Conservation (phyloP, 2,797 vertebrate genomes). For the Neoniphon sammara region DNA sequence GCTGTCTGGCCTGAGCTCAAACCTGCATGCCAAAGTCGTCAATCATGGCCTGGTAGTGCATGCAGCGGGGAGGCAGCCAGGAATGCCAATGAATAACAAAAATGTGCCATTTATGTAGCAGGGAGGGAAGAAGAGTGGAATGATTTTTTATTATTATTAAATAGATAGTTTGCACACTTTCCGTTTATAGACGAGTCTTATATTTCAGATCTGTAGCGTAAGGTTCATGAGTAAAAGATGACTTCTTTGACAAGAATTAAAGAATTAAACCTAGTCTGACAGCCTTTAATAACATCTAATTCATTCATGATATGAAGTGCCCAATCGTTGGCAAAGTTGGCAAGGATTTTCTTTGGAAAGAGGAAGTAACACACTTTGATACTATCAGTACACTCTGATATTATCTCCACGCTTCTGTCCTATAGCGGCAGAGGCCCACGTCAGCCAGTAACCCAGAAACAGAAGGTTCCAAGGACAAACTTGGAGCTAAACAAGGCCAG, state of each 20-base stretch:
- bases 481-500: conserved; percentile 75
- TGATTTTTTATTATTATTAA: conserved; percentile 30
- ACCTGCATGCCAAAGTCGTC: conserved; percentile 76
- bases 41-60: conserved; percentile 70
- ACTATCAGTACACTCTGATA: conserved; percentile 6
- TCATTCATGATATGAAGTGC: conserved; percentile 9
- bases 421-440: conserved; percentile 82
- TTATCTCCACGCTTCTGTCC: conserved; percentile 16
- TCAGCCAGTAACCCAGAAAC: conserved; percentile 85
- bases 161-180: conserved; percentile 40
- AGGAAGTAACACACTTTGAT: neutral
- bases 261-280: neutral
- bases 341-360: conserved; percentile 18
- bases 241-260: conserved; percentile 3
- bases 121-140: conserved; percentile 24
- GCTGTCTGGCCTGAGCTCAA: conserved; percentile 67
- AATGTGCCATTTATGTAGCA: conserved; percentile 61
- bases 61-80: conserved; percentile 49
- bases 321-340: conserved; percentile 7
- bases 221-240: conserved; percentile 18
- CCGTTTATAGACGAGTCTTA: conserved; percentile 29
- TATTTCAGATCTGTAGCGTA: conserved; percentile 22
- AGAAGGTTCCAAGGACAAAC: conserved; percentile 82
- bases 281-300: conserved; percentile 5
- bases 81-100: conserved; percentile 69